These are phyloP conservation scores for Clistopyga incitator DNA, from an alignment of 2,888 invertebrate genomes.

Conservation along the genomic window DNA sequence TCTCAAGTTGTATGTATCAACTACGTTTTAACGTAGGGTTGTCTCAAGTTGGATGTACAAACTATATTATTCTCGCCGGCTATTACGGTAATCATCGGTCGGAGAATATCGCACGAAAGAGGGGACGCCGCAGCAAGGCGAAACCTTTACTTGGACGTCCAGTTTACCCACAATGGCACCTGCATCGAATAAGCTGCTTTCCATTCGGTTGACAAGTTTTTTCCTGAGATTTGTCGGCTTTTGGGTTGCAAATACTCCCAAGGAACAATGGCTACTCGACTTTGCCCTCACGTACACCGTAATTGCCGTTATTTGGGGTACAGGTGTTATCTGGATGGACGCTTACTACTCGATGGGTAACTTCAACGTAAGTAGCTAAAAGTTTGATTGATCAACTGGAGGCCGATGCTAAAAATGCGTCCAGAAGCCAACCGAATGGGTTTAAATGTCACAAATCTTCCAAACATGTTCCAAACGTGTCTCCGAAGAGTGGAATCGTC, in stretches of 20 bases:
- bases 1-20: conserved; percentile 58
- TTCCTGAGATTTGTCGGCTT: conserved; percentile 68
- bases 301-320: conserved; percentile 44
- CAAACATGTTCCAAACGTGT: no score
- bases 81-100: conserved; percentile 47
- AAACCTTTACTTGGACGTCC: neutral
- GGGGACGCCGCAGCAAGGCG: no score
- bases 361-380: conserved; percentile 66
- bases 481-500: no score
- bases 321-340: conserved; percentile 55
- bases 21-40: conserved; percentile 51
- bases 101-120: conserved; percentile 12
- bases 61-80: conserved; percentile 38
- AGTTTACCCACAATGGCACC: conserved; percentile 22
- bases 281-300: conserved; percentile 62
- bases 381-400: neutral
- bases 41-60: conserved; percentile 59
- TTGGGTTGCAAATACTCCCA: conserved; percentile 56
- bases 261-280: conserved; percentile 56
- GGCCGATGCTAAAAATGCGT: no score
- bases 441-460: no score
- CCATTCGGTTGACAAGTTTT: conserved; percentile 63
- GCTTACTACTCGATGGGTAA: conserved; percentile 64
- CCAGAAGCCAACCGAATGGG: no score
- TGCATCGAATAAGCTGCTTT: conserved; percentile 53